Base-by-base conservation (phyloP, 2,113 vertebrate species). In the Vimba vimba region DNA sequence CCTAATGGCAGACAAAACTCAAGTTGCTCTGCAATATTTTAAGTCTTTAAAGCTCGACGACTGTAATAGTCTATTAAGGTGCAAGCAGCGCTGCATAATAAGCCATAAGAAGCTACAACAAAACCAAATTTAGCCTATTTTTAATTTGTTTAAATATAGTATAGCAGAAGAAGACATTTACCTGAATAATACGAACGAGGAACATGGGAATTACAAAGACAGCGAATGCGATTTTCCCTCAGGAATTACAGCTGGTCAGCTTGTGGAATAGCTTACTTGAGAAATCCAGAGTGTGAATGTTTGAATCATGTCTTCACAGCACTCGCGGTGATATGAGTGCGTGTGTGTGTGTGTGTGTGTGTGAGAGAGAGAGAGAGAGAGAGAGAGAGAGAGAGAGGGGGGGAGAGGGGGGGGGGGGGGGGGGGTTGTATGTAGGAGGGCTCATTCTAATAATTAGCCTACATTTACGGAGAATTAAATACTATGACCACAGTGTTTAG, bases 241-340 rank as follows among this genome's bases (percentile, higher is more conserved):
- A 17, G 6, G 36, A 47, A 9, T 11, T 57, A 62, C n/a, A 36
- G 59, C 79, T 25, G 79, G 43, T 47, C 59, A 27, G 59, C n/a
- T 80, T 80, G 17, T 64, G 13, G 15, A 27, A 64, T 1, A 8
- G 55, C 19, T 7, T 64, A 47, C 59, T 80, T n/a, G 47, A 47
- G 15, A 62, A 47, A 66, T 21, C 59, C 59, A 47, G 59, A 62
- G 33, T 10, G 27, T 21, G 77, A 45, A n/a, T 79, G 50, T 79
- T 79, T 45, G 77, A 62, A 79, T 62, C 43, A 75, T 50, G n/a
- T 75, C 71, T 75, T 13, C 57, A 43, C 57, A 6, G 57, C 78
- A 60, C 55, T 33, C 21, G 21, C 21, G 4, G 30, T 15, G 33
- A 60, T 60, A 11, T 60, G 69, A 13, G 10, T 43, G 69, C 12